Evolutionary conservation across 1,140 invertebrate species (phyloP).

Genomic region (Galleria mellonella): DNA sequence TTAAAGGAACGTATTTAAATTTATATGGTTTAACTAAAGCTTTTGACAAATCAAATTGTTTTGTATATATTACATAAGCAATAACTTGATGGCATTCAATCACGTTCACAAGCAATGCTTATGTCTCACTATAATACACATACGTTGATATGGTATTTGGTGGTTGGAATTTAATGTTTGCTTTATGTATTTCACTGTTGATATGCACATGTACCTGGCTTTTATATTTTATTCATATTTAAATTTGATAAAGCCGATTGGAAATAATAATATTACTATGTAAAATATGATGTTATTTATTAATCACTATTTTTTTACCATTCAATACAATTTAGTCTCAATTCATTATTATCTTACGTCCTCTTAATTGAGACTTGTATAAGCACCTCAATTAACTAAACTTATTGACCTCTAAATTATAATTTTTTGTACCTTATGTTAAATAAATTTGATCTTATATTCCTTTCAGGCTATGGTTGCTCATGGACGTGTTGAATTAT

Average conservation of each 20-base stretch:
- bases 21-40: background rate
- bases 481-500: constrained; percentile 84
- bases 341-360: no score
- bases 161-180: background rate
- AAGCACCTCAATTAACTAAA: no score
- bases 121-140: background rate
- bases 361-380: no score
- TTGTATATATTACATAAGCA: no score
- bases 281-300: background rate
- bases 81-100: background rate
- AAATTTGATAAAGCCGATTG: background rate
- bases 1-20: no score
- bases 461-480: constrained; percentile 84
- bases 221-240: no score
- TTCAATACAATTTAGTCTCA: background rate
- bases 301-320: background rate
- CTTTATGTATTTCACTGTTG: background rate
- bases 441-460: no score
- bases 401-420: no score
- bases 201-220: background rate
- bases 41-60: no score
- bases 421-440: no score
- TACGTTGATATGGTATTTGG: background rate
- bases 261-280: background rate
- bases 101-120: constrained; percentile 1